Evolutionary conservation across 1,140 invertebrate genomes (phyloP), one percentile per base, ranked within the genome.

Genomic region (Conus betulinus): DNA sequence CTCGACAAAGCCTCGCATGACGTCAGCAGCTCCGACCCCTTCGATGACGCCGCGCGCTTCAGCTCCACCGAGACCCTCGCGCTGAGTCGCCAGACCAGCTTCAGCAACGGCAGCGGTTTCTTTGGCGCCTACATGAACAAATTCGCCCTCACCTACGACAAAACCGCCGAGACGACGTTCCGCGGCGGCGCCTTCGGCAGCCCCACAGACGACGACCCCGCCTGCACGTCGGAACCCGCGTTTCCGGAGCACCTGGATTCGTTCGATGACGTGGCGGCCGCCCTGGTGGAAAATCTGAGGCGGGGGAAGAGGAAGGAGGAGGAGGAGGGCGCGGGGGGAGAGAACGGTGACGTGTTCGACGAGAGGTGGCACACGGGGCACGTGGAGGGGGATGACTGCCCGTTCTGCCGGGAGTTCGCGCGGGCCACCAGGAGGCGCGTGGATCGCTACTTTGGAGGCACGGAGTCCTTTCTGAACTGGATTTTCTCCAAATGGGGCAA

Each of bases 401-500:
- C 85, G 1, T 78, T 55, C 71, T 87, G 85, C 52, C 15, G n/a
- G 85, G 85, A 87, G 52, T 87, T 87, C 71, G 71, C 39, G 25
- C 85, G 85, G 10, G 85, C 74, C 5, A 78, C 71, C 51, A 76
- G 25, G n/a, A 15, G 74, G 53, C 63, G 84, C 6, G 74, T 78
- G 85, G 85, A 57, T 74, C 63, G 67, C 20, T 78, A 51, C 23
- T 78, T 87, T n/a, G 85, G 71, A 0, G 85, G 85, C 8, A 53
- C 85, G 17, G 85, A 87, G 74, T 87, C 85, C 23, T 87, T 87
- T n/a, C 25, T 87, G 51, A 23, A 5, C 52, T 87, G 85, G 85
- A 87, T 87, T 53, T 87, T 87, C 74, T 87, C 85, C 53, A 87
- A 87, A 52, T 87, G 85, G 85, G 85, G 85, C 63, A 87, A 87